A percentile compares a stretch with the other conserved stretches of the same genome.
phyloP scores from a whole-genome alignment of 2,797 vertebrate genomes.

The Bradypus variegatus region DNA sequence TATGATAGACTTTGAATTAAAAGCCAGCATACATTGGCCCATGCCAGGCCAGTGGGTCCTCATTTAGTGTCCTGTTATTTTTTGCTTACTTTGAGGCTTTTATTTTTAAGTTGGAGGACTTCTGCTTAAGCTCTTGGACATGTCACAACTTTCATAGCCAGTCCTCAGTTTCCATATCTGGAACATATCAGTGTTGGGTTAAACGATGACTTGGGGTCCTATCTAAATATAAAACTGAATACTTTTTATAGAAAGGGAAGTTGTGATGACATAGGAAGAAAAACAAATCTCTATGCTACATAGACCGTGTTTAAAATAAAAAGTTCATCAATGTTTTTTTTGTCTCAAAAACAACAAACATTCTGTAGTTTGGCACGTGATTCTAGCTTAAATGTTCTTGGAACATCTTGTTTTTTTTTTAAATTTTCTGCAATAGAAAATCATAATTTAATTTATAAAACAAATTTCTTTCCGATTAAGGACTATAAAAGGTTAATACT shows the following conservation, averaged over 20 bases:
- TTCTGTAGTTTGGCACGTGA: constrained; percentile 19
- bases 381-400: constrained; percentile 37
- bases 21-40: background rate
- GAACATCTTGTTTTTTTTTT: constrained; percentile 53
- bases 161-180: background rate
- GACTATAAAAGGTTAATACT: constrained; percentile 19
- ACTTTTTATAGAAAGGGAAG: background rate
- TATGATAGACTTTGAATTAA: background rate
- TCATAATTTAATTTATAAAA: constrained; percentile 8
- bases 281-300: background rate
- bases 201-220: background rate
- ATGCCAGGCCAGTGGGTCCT: background rate
- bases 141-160: background rate
- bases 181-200: background rate
- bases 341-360: constrained; percentile 43
- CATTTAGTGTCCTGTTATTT: background rate
- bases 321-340: background rate
- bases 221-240: background rate
- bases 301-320: background rate
- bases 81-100: background rate
- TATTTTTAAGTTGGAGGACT: background rate
- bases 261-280: background rate
- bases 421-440: constrained; percentile 16
- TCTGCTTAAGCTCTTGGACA: background rate
- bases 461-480: background rate